phyloP scores from a whole-genome alignment of 1,140 invertebrate species.

The Aethina tumida region DNA sequence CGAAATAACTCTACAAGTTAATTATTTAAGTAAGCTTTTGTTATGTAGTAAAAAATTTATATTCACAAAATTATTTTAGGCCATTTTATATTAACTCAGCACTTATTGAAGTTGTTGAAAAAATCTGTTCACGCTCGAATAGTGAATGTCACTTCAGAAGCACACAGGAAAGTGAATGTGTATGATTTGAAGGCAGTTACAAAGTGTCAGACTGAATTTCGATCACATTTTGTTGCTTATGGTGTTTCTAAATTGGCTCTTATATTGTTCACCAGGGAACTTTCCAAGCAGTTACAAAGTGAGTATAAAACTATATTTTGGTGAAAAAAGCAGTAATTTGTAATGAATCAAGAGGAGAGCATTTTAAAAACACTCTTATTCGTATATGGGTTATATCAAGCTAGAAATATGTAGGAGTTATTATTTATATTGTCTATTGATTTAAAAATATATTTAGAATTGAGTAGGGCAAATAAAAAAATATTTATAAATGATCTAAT shows the following conservation, averaged over 20 bases:
- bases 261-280: constrained; percentile 28
- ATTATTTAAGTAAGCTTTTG: constrained; percentile 41
- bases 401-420: no score
- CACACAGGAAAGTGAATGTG: constrained; percentile 27
- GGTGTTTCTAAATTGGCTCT: constrained; percentile 31
- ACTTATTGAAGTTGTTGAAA: constrained; percentile 24
- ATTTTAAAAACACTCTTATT: no score
- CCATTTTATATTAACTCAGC: constrained; percentile 33
- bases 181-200: constrained; percentile 31
- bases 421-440: no score
- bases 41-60: not conserved
- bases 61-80: constrained; percentile 28
- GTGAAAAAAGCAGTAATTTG: constrained; percentile 1
- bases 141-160: constrained; percentile 33
- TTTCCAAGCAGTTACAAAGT: constrained; percentile 26
- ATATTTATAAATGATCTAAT: not conserved
- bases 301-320: constrained; percentile 10
- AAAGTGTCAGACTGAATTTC: constrained; percentile 25
- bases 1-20: constrained; percentile 52
- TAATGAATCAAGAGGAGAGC: no score
- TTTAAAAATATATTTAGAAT: no score
- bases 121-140: constrained; percentile 27
- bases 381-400: no score
- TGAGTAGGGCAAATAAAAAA: no score
- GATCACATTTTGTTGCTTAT: constrained; percentile 30